Base-by-base conservation (phyloP, 2,797 vertebrate species). In the Typhlichthys eigenmanni region DNA sequence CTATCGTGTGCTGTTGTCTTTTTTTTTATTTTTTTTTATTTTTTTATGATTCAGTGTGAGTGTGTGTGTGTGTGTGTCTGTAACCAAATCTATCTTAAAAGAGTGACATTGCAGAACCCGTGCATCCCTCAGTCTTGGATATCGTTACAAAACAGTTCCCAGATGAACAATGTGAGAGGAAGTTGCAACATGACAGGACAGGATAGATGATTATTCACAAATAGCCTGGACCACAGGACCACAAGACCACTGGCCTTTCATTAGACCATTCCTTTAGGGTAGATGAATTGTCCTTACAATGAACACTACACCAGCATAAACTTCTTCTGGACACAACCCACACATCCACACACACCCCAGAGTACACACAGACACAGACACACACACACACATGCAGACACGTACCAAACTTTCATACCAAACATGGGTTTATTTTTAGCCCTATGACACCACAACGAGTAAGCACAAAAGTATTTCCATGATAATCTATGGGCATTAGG, bases 361-460 rank as follows among this genome's bases (percentile, higher is more conserved):
- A 14, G 55, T 69, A 71, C 24, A 73, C 69, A 77, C 82, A 76
- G 74, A 62, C 72, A 66, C 67, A 67, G 56, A 79, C 58, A 47
- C 45, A 55, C 61, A 47, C 61, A 51, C 47, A 50, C 62, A 64
- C 29, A 43, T 24, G 45, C 32, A 45, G 47, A 58, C 16, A 12
- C 34, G 52, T 32, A 50, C 62, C 16, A 12, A 13, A 48, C 12
- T n/a, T 79, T 79, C 78, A 82, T 79, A 82, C 84, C 85, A 84
- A 88, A 87, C 80, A 78, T 75, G 66, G 78, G 74, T 85, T 84
- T 91, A 92, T 91, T 89, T 89, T 91, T 85, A 87, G 82, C 74
- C 47, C 65, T 29, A 76, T 91, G 83, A 91, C 87, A 85, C 78
- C 86, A 84, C 79, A 74, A 66, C 88, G 87, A 90, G 84, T 88